Base-by-base conservation (phyloP, 2,113 vertebrate genomes). In the Alethe diademata region DNA sequence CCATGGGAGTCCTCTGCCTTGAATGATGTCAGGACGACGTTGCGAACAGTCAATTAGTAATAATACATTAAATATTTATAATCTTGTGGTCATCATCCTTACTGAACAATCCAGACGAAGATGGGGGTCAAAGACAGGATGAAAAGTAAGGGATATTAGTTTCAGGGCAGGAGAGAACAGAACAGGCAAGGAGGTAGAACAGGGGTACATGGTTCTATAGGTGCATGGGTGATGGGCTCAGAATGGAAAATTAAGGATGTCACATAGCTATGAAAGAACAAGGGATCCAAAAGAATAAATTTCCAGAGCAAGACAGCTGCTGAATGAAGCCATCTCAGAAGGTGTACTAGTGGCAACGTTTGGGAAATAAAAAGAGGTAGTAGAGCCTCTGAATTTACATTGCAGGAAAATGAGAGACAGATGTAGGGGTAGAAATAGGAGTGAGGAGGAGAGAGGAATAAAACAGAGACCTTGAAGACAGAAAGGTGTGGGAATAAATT, bases 331-430 rank as follows among this genome's bases (percentile, higher is more conserved):
- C 1, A 29, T 62, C 33, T 58, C 54, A 79, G n/a, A 73, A 38
- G 45, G 47, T 35, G 36, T 54, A n/a, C 12, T 58, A 35, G 20
- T 14, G 24, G 33, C 6, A 43, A 28, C 0, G 0, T 66, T 14
- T 19, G 12, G 10, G 25, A 31, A 47, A 69, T 28, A 61, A 69
- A 69, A 47, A 17, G 9, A 25, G 25, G 8, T n/a, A 23, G 5
- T 23, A 67, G 26, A 58, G 53, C 19, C 22, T 69, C 40, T 45
- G 38, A 86, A 61, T 8, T 45, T 26, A 40, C 35, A 14, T 8
- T 3, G 10, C 66, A n/a, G 50, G 47, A 60, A 92, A 74, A 50
- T 5, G 35, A 75, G 35, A 79, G 62, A 36, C 11, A 88, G 29
- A 79, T 51, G 19, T 26, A 70, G 54, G 15, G 40, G 25, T 40